These are phyloP conservation scores for Proisotoma minuta DNA, from an alignment of 2,888 invertebrate species.

Conservation along the genomic window DNA sequence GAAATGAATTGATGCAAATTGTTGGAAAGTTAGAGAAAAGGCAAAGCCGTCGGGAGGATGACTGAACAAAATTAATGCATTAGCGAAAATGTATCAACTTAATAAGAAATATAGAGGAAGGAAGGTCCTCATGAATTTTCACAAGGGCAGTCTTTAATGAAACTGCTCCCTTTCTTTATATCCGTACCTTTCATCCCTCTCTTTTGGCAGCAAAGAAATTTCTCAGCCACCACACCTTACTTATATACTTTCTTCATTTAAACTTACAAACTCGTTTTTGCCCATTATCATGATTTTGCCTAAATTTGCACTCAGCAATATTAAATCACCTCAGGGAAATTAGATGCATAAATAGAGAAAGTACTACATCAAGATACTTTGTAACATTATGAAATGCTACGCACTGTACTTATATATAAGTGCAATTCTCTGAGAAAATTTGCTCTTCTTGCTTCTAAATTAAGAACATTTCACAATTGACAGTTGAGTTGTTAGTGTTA, in stretches of 20 bases:
- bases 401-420: too few species aligned
- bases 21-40: background rate
- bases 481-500: too few species aligned
- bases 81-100: conserved; percentile 7
- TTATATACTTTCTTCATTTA: background rate
- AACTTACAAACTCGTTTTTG: background rate
- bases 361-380: too few species aligned
- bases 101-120: conserved; percentile 3
- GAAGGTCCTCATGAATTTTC: conserved; percentile 9
- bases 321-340: too few species aligned
- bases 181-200: background rate
- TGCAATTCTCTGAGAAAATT: too few species aligned
- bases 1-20: conserved; percentile 6
- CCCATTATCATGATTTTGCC: too few species aligned
- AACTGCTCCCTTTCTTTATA: background rate
- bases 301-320: too few species aligned
- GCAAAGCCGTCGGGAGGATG: background rate
- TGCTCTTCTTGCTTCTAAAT: too few species aligned
- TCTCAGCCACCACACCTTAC: background rate
- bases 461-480: too few species aligned
- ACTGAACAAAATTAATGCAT: conserved; percentile 7
- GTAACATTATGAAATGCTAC: too few species aligned
- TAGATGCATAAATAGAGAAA: too few species aligned
- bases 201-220: too few species aligned
- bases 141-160: background rate